Base-by-base conservation (phyloP, 2,797 vertebrate species). In the Urocyon cinereoargenteus region DNA sequence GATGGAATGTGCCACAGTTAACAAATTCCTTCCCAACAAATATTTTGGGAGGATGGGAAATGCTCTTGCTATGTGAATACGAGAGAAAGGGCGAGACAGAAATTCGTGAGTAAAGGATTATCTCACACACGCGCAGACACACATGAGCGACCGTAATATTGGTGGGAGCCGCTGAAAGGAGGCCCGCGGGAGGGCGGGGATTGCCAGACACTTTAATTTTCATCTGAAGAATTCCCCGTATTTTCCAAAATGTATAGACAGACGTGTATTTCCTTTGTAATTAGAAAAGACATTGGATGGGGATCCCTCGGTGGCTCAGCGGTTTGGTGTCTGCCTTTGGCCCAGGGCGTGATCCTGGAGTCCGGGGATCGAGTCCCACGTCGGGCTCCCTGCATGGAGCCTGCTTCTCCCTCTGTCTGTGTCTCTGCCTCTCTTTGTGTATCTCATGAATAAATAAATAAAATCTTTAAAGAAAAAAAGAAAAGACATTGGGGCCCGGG, bases 61-160 rank as follows among this genome's bases (percentile, higher is more conserved):
- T 15, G 9, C 57, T 66, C 4, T 0, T 24, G 45, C 14, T 68
- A 2, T 18, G 0, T 28, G 75, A 82, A 36, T 4, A 31, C 6
- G 31, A 24, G 22, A 19, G 18, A 1, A 49, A 86, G n/a, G 36
- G 13, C 22, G 4, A 49, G 24, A 21, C 0, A 24, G 49, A 49
- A 19, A 45, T 10, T 0, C 14, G 22, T 31, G 15, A 28, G 6
- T 28, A 13, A 28, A 26, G 21, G 34, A 10, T 2, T 0, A 0
- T 3, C 45, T 57, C 8, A 1, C 13, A n/a, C 6, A 10, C 31
- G 16, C 24, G 16, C 62, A 19, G 2, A 21, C 26, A 9, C 49
- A 0, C 1, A 0, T 0, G 36, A 70, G 26, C 2, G 5, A 31
- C 31, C 12, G 61, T 4, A 6, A 7, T 1, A 2, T 8, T 0